Conservation (phyloP, 2,888 invertebrate species). For the Agrochola circellaris region DNA sequence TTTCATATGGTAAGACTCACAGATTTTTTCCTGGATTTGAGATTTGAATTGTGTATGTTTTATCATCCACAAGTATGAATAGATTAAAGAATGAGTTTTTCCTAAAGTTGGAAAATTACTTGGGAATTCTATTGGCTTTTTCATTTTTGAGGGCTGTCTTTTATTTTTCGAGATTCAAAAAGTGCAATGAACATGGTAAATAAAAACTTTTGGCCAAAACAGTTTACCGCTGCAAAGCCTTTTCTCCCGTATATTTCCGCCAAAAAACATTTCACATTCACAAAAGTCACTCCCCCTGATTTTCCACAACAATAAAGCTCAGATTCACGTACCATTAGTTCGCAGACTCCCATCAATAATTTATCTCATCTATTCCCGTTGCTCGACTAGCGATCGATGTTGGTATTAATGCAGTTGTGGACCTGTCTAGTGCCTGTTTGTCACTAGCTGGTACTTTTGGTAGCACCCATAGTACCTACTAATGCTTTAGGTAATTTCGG, state of each 20-base stretch:
- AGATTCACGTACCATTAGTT: conserved; percentile 1
- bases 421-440: conserved; percentile 31
- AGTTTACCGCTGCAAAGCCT: neutral
- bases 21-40: neutral
- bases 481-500: neutral
- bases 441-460: conserved; percentile 11
- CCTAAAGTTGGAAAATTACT: neutral
- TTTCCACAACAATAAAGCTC: conserved; percentile 23
- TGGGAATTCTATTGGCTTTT: neutral
- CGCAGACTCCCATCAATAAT: conserved; percentile 63
- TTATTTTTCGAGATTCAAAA: neutral
- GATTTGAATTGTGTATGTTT: neutral
- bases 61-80: neutral
- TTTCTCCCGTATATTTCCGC: neutral
- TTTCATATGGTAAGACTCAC: neutral
- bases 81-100: neutral
- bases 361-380: conserved; percentile 65
- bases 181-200: neutral
- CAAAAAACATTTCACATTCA: neutral
- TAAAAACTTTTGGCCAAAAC: neutral
- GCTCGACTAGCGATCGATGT: conserved; percentile 45
- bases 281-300: conserved; percentile 6
- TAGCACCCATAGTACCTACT: neutral
- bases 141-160: neutral
- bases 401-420: conserved; percentile 28